Percentiles rank a stretch among this genome's conserved stretches.
These are phyloP conservation scores for Polyergus mexicanus DNA, from an alignment of 1,140 invertebrate genomes.

Conservation along the genomic window DNA sequence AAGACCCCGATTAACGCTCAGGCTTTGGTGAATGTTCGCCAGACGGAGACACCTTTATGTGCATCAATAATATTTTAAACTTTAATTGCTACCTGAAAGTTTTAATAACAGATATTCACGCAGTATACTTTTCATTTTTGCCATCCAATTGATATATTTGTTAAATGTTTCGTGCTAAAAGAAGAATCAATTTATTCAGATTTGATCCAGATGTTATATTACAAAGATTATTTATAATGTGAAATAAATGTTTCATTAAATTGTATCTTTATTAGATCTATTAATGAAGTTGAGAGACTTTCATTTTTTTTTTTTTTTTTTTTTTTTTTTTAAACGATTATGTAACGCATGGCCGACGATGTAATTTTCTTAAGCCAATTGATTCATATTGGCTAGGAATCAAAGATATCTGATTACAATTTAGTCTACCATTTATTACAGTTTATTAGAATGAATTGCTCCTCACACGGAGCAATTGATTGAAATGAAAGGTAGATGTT, in stretches of 20 bases:
- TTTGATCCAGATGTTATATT: background rate
- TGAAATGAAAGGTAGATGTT: slow-evolving; percentile 39
- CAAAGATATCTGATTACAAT: background rate
- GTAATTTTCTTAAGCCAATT: background rate
- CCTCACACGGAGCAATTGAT: background rate
- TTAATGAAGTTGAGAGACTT: background rate
- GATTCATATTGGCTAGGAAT: background rate
- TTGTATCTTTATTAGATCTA: background rate
- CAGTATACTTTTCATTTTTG: background rate
- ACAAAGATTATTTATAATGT: background rate
- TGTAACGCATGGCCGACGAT: background rate
- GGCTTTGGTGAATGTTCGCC: slow-evolving; percentile 78
- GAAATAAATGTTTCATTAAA: background rate
- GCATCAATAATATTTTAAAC: slow-evolving; percentile 14
- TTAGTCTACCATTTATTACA: no score
- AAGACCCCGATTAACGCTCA: slow-evolving; percentile 63
- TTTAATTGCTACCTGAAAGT: background rate
- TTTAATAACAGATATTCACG: background rate
- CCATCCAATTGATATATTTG: no score
- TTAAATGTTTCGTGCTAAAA: background rate
- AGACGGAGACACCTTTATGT: slow-evolving; percentile 82
- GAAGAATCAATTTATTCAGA: background rate
- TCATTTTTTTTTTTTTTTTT: slow-evolving; percentile 42
- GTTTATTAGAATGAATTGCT: background rate
- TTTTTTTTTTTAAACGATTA: slow-evolving; percentile 12